Conservation (phyloP, 2,888 invertebrate genomes). For the Eucera pruinosa region DNA sequence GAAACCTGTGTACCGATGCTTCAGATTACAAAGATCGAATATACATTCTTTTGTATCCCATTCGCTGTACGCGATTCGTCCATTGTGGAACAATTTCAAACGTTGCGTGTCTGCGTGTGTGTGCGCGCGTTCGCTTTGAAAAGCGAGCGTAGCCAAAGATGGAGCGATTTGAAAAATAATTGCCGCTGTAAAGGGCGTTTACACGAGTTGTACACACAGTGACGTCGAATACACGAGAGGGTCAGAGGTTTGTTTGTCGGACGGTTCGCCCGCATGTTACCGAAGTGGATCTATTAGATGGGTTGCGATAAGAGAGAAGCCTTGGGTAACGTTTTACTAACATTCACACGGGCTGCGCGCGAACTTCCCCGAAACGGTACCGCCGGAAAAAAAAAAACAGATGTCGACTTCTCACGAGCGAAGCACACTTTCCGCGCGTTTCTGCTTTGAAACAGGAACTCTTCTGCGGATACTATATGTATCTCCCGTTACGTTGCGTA, state of each 20-base stretch:
- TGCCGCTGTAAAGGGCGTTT: slow-evolving; percentile 15
- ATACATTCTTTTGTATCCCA: neutral
- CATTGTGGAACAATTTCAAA: slow-evolving; percentile 11
- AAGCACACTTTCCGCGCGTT: neutral
- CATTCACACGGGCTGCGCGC: slow-evolving; percentile 15
- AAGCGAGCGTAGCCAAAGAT: slow-evolving; percentile 8
- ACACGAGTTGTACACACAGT: slow-evolving; percentile 21
- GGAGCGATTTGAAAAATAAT: slow-evolving; percentile 33
- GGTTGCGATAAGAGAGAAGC: slow-evolving; percentile 31
- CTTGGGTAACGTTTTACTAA: slow-evolving; percentile 25
- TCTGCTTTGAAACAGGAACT: neutral
- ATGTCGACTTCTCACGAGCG: slow-evolving; percentile 15
- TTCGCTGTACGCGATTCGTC: neutral
- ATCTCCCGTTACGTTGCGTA: slow-evolving; percentile 4
- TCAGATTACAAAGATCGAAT: neutral
- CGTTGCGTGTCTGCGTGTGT: no score
- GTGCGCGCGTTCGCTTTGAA: slow-evolving; percentile 15
- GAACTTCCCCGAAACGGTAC: neutral
- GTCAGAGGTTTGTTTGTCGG: slow-evolving; percentile 37
- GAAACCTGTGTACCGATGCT: no score
- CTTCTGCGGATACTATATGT: neutral
- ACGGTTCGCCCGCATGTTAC: slow-evolving; percentile 52
- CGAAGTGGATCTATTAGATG: slow-evolving; percentile 51
- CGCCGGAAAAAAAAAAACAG: slow-evolving; percentile 4
- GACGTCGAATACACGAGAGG: slow-evolving; percentile 1